Conservation (phyloP, 2,797 vertebrate species). For the Centropyge bicolor region DNA sequence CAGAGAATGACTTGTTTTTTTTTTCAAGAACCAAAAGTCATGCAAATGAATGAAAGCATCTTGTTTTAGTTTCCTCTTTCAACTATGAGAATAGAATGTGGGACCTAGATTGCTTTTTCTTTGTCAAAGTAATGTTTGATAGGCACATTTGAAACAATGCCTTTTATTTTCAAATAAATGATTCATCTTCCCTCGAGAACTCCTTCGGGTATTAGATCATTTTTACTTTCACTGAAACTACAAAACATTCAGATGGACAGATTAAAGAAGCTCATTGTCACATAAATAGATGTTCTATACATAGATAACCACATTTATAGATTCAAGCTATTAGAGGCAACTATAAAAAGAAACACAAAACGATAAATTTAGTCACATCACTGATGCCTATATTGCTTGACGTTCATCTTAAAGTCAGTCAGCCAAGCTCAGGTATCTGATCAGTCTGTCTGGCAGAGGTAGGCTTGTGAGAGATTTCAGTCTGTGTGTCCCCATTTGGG, state of each 20-base stretch:
- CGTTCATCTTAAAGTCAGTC: constrained; percentile 58
- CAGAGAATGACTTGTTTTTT: constrained; percentile 49
- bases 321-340: constrained; percentile 31
- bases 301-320: constrained; percentile 58
- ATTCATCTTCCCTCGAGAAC: constrained; percentile 63
- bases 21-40: constrained; percentile 56
- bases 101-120: constrained; percentile 56
- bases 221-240: constrained; percentile 47
- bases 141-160: constrained; percentile 64
- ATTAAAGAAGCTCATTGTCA: constrained; percentile 61
- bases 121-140: constrained; percentile 71
- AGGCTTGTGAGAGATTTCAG: constrained; percentile 87
- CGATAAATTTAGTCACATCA: constrained; percentile 62
- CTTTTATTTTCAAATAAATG: constrained; percentile 83
- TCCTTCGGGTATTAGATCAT: constrained; percentile 65
- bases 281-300: constrained; percentile 73
- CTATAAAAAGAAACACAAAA: constrained; percentile 60
- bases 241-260: constrained; percentile 35
- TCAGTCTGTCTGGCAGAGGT: constrained; percentile 91
- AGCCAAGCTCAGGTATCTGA: constrained; percentile 84
- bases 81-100: constrained; percentile 63
- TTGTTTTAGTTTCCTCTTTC: constrained; percentile 71
- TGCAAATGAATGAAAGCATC: constrained; percentile 64
- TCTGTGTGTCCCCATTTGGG: constrained; percentile 87
- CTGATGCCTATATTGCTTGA: constrained; percentile 37